phyloP scores from a whole-genome alignment of 2,113 vertebrate genomes.

The Taxidea taxus region DNA sequence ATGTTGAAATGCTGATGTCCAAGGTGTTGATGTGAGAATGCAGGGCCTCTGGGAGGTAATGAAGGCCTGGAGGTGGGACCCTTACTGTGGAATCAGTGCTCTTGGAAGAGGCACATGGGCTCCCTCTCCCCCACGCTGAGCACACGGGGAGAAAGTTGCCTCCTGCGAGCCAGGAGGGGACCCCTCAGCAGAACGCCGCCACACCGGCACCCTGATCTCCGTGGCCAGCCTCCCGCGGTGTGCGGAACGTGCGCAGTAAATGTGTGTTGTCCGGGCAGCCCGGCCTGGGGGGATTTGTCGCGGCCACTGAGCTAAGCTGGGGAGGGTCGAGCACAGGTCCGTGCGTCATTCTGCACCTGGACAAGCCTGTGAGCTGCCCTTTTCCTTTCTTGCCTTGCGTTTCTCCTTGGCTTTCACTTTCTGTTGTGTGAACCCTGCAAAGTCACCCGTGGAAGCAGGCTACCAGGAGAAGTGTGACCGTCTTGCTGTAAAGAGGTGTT shows the following conservation, averaged over 20 bases:
- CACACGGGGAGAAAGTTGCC: not conserved
- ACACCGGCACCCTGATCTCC: not conserved
- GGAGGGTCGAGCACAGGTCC: no score
- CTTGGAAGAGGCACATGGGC: not conserved
- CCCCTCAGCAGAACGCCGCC: not conserved
- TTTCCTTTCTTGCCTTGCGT: not conserved
- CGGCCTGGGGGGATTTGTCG: no score
- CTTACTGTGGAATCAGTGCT: no score
- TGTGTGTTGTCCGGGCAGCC: not conserved
- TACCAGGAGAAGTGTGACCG: no score
- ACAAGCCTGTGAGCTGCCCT: rapidly evolving
- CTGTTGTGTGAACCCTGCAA: not conserved
- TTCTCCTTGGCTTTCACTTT: not conserved
- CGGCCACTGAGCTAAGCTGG: no score
- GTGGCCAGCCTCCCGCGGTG: not conserved
- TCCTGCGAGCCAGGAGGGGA: not conserved
- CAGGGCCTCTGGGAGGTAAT: not conserved
- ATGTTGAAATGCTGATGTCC: not conserved
- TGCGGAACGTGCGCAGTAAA: rapidly evolving
- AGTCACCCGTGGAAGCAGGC: not conserved
- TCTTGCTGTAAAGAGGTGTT: not conserved
- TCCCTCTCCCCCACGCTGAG: not conserved
- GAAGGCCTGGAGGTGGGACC: not conserved
- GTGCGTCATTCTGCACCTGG: no score
- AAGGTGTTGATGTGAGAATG: not conserved